phyloP scores from a whole-genome alignment of 2,113 vertebrate genomes.

The Forbesichthys agassizii region DNA sequence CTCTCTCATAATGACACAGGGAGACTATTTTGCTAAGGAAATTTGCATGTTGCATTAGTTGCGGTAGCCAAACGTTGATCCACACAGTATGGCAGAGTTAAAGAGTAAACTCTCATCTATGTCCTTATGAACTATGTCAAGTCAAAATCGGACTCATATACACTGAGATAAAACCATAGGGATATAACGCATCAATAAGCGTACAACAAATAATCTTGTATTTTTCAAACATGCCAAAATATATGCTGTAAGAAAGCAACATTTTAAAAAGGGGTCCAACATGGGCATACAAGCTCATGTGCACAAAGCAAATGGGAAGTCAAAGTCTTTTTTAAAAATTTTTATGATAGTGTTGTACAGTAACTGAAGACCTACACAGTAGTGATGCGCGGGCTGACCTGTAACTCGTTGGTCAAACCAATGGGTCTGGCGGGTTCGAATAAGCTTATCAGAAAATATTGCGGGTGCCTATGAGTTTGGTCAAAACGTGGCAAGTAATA shows the following conservation, averaged over 20 bases:
- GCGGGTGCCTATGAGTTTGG: too few relatives aligned
- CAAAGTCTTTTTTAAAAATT: too few relatives aligned
- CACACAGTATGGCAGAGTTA: neutral
- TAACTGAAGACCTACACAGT: too few relatives aligned
- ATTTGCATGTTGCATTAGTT: slow-evolving; percentile 4
- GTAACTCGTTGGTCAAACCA: too few relatives aligned
- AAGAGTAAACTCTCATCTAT: neutral
- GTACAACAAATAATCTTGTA: slow-evolving; percentile 5
- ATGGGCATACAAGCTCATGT: slow-evolving; percentile 61
- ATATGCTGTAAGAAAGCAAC: neutral
- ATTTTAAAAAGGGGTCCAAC: neutral
- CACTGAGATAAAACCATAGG: neutral
- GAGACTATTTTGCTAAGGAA: slow-evolving; percentile 1
- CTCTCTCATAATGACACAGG: slow-evolving; percentile 9
- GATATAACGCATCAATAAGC: neutral
- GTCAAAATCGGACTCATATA: neutral
- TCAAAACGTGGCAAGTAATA: too few relatives aligned
- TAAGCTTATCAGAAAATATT: too few relatives aligned
- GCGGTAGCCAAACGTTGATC: neutral
- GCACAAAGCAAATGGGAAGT: slow-evolving; percentile 11
- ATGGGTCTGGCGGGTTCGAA: too few relatives aligned
- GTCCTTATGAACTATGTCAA: neutral
- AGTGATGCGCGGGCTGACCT: too few relatives aligned
- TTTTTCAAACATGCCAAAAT: slow-evolving; percentile 1
- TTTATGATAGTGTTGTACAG: too few relatives aligned